These are phyloP conservation scores for Pelosia muscerda DNA, from an alignment of 2,888 invertebrate genomes.

Conservation along the genomic window DNA sequence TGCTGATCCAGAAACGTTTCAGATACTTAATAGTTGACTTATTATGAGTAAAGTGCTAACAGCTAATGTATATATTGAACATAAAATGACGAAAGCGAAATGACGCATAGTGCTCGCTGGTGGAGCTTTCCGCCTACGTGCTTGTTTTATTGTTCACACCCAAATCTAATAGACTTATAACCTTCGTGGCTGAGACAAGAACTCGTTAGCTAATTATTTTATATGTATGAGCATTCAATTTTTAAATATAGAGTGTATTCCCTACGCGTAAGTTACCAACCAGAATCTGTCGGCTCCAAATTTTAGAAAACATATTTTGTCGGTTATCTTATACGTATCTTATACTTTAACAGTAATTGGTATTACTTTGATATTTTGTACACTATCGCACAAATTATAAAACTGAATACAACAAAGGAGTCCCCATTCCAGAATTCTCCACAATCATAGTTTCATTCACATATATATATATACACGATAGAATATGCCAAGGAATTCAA, in stretches of 20 bases:
- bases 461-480: no score
- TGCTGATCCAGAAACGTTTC: slow-evolving; percentile 58
- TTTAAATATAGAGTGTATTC: not conserved
- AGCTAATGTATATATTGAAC: slow-evolving; percentile 29
- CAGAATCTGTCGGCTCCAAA: not conserved
- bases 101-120: not conserved
- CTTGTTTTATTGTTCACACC: not conserved
- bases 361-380: no score
- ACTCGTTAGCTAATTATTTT: slow-evolving; percentile 4
- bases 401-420: no score
- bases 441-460: no score
- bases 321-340: not conserved
- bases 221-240: not conserved
- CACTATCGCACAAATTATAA: not conserved
- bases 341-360: not conserved
- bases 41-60: slow-evolving; percentile 32
- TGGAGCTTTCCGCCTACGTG: not conserved
- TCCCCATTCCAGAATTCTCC: no score
- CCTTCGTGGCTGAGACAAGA: slow-evolving; percentile 1
- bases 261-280: not conserved
- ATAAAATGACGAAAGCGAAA: not conserved
- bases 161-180: not conserved
- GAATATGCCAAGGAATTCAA: no score
- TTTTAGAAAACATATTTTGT: not conserved
- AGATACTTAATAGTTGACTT: slow-evolving; percentile 59